Percentiles rank a stretch among this genome's conserved stretches.
Evolutionary conservation across 30 jellyfish, hydroid and myxozoan genomes (phyloP).

Genomic region (Pelagia noctiluca): DNA sequence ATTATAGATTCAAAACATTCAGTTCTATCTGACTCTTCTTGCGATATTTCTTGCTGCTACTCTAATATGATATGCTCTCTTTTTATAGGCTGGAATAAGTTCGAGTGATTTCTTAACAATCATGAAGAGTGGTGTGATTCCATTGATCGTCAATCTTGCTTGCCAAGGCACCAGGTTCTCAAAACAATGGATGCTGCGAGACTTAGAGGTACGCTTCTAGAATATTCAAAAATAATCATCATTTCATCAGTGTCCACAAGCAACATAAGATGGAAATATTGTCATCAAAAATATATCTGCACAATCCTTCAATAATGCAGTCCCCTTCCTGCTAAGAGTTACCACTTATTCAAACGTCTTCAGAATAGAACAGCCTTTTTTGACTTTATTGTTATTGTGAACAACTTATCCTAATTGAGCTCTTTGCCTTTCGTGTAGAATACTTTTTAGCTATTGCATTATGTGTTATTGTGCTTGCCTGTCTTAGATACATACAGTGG

Average conservation of each 20-base stretch:
- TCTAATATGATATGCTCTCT: not conserved
- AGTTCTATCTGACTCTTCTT: not conserved
- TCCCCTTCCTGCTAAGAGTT: too few species aligned
- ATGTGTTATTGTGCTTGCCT: too few species aligned
- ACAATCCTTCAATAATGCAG: too few species aligned
- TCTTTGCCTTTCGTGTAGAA: not conserved
- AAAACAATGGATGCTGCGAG: slow-evolving; percentile 94
- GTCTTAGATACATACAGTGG: too few species aligned
- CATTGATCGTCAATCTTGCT: slow-evolving; percentile 71
- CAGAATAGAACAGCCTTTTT: too few species aligned
- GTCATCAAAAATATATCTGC: too few species aligned
- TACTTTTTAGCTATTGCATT: too few species aligned
- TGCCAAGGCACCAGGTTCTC: slow-evolving; percentile 92
- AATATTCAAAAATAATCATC: not conserved
- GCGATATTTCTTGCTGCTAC: too few species aligned
- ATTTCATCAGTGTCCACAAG: not conserved
- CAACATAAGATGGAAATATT: too few species aligned
- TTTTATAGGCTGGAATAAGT: slow-evolving; percentile 74
- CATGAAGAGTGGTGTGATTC: slow-evolving; percentile 80
- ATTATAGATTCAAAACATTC: too few species aligned
- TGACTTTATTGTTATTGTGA: too few species aligned
- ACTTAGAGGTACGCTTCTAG: slow-evolving; percentile 82
- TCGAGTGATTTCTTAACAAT: slow-evolving; percentile 60
- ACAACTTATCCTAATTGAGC: not conserved
- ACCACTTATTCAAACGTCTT: too few species aligned